Conservation (phyloP, 2,888 invertebrate species). For the Drosophila kuntzei region DNA sequence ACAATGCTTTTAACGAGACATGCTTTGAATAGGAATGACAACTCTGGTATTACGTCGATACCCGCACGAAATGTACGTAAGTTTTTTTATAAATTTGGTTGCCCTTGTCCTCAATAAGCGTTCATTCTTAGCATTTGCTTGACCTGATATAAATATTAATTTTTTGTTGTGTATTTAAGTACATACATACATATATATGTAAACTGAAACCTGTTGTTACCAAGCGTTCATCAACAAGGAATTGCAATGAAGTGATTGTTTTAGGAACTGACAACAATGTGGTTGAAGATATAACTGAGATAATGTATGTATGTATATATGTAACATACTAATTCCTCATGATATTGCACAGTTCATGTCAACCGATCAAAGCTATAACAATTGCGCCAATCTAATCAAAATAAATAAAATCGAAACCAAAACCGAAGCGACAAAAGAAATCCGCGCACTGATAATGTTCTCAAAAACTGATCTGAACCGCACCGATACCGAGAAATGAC, state of each 20-base stretch:
- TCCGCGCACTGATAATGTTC: background rate
- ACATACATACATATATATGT: background rate
- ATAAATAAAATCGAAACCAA: background rate
- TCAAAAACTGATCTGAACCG: conserved; percentile 27
- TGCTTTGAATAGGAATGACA: background rate
- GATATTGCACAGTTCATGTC: conserved; percentile 6
- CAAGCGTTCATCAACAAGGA: background rate
- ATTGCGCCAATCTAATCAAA: background rate
- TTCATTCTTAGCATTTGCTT: conserved; percentile 2
- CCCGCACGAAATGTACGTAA: background rate
- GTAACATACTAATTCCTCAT: conserved; percentile 23
- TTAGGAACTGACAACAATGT: background rate
- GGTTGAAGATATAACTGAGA: background rate
- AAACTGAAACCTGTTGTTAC: conserved; percentile 4
- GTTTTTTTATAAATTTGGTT: background rate
- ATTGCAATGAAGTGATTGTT: background rate
- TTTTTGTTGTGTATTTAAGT: background rate
- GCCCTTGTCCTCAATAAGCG: background rate
- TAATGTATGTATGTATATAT: background rate
- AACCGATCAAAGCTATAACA: background rate
- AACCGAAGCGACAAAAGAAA: background rate
- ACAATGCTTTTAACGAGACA: background rate
- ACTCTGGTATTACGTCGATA: background rate
- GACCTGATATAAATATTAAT: conserved; percentile 2
- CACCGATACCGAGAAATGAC: conserved; percentile 21